Percentiles rank a stretch among this genome's conserved stretches.
phyloP scores from a whole-genome alignment of 1,140 invertebrate genomes.

The Bombus difficillimus region DNA sequence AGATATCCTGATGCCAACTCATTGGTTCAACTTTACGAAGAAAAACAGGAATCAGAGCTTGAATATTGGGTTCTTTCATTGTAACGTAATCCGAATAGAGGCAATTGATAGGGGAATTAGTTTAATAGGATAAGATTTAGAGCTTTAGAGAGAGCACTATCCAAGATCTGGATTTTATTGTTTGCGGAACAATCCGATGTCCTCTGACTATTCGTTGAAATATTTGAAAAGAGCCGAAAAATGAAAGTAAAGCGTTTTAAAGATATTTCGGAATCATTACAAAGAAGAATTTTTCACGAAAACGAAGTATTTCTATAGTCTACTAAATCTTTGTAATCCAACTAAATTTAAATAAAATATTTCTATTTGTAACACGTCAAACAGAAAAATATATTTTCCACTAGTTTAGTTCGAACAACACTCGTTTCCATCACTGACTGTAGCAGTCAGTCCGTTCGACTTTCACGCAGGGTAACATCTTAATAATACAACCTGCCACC shows the following conservation, averaged over 20 bases:
- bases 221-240: not conserved
- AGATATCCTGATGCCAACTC: slow-evolving; percentile 42
- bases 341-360: no score
- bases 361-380: not conserved
- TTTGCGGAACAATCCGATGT: not conserved
- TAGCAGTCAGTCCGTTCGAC: slow-evolving; percentile 9
- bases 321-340: not conserved
- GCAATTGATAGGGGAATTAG: not conserved
- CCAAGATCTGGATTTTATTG: not conserved
- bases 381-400: not conserved
- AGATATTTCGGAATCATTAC: not conserved
- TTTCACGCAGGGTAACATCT: slow-evolving; percentile 67
- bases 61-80: no score
- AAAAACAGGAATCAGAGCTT: not conserved
- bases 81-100: not conserved
- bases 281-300: not conserved
- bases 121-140: not conserved
- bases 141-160: no score
- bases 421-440: slow-evolving; percentile 40
- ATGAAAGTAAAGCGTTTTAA: not conserved
- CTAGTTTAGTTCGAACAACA: not conserved
- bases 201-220: not conserved
- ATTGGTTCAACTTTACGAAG: slow-evolving; percentile 44
- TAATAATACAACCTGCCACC: slow-evolving; percentile 79
- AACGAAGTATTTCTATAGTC: not conserved